Conservation (phyloP, 2,888 invertebrate species). For the Pherbina coryleti region DNA sequence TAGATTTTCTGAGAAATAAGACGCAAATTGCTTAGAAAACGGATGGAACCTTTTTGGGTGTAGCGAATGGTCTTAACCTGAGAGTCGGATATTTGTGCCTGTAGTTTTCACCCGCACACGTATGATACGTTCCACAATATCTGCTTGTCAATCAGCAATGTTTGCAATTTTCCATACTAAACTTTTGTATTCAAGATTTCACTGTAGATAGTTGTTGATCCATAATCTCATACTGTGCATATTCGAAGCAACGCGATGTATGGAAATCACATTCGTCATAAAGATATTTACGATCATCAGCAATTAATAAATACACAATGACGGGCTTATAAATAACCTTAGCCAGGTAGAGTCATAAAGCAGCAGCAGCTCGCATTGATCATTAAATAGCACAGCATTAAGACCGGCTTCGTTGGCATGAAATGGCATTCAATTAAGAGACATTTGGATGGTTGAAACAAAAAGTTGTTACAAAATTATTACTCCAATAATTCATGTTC, state of each 20-base stretch:
- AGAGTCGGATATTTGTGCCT: neutral
- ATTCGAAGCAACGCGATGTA: neutral
- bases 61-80: neutral
- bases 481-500: constrained; percentile 8
- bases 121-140: neutral
- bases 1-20: neutral
- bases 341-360: constrained; percentile 46
- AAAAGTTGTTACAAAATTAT: constrained; percentile 24
- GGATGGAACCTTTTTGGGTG: neutral
- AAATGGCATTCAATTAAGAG: neutral
- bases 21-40: neutral
- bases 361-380: constrained; percentile 9
- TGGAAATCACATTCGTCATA: constrained; percentile 60
- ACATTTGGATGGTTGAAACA: neutral
- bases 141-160: neutral
- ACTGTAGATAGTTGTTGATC: neutral
- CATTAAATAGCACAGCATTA: neutral
- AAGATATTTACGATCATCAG: constrained; percentile 61
- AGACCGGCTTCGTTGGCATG: neutral
- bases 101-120: neutral
- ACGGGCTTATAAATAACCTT: constrained; percentile 54
- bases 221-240: neutral
- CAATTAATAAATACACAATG: constrained; percentile 66
- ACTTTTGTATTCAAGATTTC: neutral
- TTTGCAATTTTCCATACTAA: neutral